Evolutionary conservation across 92 coral and sea anemone species (phyloP), one percentile per base, ranked within the genome.

Genomic region (Muricea muricata): DNA sequence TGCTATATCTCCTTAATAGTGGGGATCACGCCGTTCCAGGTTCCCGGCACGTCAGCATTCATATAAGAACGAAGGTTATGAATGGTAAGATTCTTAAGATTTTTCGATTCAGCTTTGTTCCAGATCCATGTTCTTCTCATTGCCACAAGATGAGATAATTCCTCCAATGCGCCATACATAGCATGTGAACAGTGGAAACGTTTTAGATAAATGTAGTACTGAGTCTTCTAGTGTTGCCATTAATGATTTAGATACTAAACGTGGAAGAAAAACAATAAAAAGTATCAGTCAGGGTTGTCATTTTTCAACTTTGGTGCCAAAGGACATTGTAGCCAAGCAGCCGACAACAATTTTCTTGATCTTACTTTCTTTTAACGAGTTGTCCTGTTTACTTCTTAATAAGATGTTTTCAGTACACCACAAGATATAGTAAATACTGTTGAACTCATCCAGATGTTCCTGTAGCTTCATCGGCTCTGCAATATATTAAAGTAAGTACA

Each of bases 131-230:
- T 17, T 63, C 70, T 70, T 3, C 25, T 6, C 23, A 11, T 7
- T 6, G 11, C 2, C 15, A 18, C 39, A 7, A 20, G 41, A 18
- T 12, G 90, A 60, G 18, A 93, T 42, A 5, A 93, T 67, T 17
- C 90, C 92, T 45, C 88, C 78, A n/a, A 93, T 75, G 42, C 88
- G 86, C 97, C 97, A 93, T 13, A 90, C 75, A 54, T 73, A 88
- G 63, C 75, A 82, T 3, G 97, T 75, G 81, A 85, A 90, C 7
- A 93, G 76, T 24, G 97, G 97, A 63, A 84, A 93, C 25, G 89
- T 57, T 68, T 80, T 80, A 21, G 93, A 88, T 45, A 88, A 79
- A 77, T 93, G 97, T 41, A 88, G 86, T 55, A 91, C 72, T 28
- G 91, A 91, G 47, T 86, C 91, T 48, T 90, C 97, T 75, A 93